Evolutionary conservation across 2,113 vertebrate species (phyloP).

Genomic region (Agapornis roseicollis): DNA sequence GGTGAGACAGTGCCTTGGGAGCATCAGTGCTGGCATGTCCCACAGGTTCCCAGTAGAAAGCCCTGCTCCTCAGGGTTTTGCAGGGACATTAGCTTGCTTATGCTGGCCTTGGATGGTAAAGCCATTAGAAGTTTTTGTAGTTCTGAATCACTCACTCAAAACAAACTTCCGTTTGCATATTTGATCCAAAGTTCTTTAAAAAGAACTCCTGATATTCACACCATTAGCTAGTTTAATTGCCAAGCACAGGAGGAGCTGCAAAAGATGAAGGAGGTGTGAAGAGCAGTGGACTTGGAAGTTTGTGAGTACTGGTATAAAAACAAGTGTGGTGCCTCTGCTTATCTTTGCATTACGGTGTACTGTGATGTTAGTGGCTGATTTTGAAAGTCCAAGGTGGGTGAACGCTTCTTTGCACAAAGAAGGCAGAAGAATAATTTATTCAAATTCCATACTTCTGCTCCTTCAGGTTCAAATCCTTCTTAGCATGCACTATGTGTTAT

Average conservation of each 20-base stretch:
- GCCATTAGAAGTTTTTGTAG: background rate
- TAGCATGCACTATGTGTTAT: background rate
- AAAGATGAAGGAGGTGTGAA: background rate
- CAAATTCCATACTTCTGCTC: background rate
- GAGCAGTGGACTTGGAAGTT: background rate
- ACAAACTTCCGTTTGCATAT: background rate
- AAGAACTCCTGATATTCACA: background rate
- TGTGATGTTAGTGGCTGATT: background rate
- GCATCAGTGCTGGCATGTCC: background rate
- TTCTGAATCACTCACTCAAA: background rate
- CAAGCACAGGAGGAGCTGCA: background rate
- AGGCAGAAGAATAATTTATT: background rate
- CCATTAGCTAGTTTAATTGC: background rate
- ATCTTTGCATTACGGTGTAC: background rate
- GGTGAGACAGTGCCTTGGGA: background rate
- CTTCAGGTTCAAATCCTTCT: background rate
- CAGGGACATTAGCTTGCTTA: background rate
- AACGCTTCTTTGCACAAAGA: background rate
- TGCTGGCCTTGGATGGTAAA: rapidly evolving
- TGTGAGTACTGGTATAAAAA: background rate
- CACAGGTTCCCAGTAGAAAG: background rate
- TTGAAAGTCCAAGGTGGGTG: background rate
- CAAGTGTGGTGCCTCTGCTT: background rate
- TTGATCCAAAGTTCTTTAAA: background rate
- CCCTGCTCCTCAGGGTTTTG: background rate